Evolutionary conservation across 1,140 invertebrate species (phyloP), one percentile per base, ranked within the genome.

Genomic region (Lucilia cuprina): DNA sequence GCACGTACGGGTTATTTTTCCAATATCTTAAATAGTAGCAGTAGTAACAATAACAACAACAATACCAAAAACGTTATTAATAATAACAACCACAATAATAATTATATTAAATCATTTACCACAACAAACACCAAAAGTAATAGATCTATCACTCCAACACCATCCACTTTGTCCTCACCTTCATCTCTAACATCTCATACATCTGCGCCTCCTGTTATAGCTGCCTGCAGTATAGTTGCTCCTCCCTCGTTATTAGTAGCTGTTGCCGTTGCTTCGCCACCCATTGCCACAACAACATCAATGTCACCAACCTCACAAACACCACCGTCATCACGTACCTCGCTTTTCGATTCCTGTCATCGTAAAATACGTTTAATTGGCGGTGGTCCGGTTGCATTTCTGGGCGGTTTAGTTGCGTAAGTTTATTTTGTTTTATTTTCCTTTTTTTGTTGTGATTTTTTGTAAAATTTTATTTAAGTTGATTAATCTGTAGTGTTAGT

Each of bases 361-460:
- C 93, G 94, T 89, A 95, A 94, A 92, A 94, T 95, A 86, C 92
- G 94, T 84, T 92, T 94, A 86, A 93, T 94, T 86, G 93, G 93
- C 85, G 93, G 93, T 77, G 93, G 92, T 78, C 93, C 93, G 35
- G 93, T 94, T 86, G 93, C 93, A 86, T 94, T 94, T 89, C 92
- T 95, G 85, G 94, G 94, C 87, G 94, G 94, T 85, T 92, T 95
- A 87, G 94, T 95, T 87, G 94, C 94, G 94, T 95, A 93, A 94
- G 94, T 95, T 85, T 82, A 34, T 41, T 7, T 41, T 34, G 47
- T 50, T 83, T 74, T 77, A 21, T 41, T n/a, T 70, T 74, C n/a
- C 83, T 85, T 84, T 75, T 82, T 25, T 50, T 85, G 77, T 65
- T 74, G 82, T 74, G 74, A 34, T 21, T 82, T 83, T 19, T 82